These are phyloP conservation scores for Erynnis tages DNA, from an alignment of 2,888 invertebrate species.

Conservation along the genomic window DNA sequence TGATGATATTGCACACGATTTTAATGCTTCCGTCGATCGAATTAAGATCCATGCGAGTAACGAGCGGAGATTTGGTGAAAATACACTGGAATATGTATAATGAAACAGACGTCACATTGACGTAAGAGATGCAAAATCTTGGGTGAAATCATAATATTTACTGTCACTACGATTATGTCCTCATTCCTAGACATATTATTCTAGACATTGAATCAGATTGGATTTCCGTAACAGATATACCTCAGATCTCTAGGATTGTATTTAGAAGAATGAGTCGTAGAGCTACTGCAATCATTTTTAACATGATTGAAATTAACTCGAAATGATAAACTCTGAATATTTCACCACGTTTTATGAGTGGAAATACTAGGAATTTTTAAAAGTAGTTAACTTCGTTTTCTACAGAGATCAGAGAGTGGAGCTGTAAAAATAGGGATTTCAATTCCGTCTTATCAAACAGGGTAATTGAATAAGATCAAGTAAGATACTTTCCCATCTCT, in stretches of 20 bases:
- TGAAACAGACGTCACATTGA: constrained; percentile 79
- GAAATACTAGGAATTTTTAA: too few species aligned
- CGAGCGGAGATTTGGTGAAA: constrained; percentile 51
- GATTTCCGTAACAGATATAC: constrained; percentile 11
- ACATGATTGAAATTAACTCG: too few species aligned
- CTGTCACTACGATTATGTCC: constrained; percentile 65
- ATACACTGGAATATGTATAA: constrained; percentile 56
- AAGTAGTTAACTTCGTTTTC: too few species aligned
- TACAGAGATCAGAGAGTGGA: too few species aligned
- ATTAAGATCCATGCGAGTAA: constrained; percentile 50
- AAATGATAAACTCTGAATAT: too few species aligned
- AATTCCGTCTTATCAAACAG: too few species aligned
- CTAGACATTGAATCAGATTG: constrained; percentile 41
- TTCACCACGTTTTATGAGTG: too few species aligned
- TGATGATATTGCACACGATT: constrained; percentile 40
- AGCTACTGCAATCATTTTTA: neutral
- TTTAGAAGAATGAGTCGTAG: constrained; percentile 8
- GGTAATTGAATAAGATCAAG: too few species aligned
- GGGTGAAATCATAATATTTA: constrained; percentile 75
- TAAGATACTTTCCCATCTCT: too few species aligned
- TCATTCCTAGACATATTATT: constrained; percentile 68
- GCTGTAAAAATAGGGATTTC: too few species aligned
- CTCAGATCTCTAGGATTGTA: constrained; percentile 16
- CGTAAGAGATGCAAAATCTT: constrained; percentile 75
- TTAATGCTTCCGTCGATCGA: constrained; percentile 46